Evolutionary conservation across 2,797 vertebrate species (phyloP).

Genomic region (Acestrorhynchus altus): DNA sequence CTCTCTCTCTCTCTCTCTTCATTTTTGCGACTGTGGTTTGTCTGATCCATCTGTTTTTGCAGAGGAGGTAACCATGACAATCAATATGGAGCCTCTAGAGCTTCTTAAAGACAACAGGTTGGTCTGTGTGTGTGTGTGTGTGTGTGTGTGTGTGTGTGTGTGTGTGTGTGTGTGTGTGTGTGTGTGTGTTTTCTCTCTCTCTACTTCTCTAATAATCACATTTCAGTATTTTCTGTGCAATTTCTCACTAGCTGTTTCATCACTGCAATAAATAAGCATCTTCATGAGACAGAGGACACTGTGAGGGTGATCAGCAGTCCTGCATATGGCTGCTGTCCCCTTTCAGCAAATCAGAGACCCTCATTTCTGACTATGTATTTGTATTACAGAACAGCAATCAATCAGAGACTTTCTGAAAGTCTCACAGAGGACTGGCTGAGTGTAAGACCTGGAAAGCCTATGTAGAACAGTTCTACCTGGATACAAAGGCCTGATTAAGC

Average conservation of each 20-base stretch:
- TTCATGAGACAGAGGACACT: constrained; percentile 11
- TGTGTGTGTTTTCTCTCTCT: not conserved
- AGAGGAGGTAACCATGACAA: constrained; percentile 88
- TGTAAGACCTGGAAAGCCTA: not conserved
- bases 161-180: too few species aligned
- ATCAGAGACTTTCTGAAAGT: not conserved
- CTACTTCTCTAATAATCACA: not conserved
- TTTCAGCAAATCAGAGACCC: not conserved
- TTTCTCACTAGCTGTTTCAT: not conserved
- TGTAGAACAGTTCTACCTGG: not conserved
- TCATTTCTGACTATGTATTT: not conserved
- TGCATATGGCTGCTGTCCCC: not conserved
- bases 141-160: constrained; percentile 40
- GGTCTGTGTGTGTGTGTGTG: constrained; percentile 52
- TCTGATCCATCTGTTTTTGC: constrained; percentile 82
- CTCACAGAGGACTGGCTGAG: not conserved
- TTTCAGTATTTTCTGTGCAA: not conserved
- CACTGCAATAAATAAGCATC: not conserved
- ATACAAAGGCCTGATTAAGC: not conserved
- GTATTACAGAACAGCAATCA: not conserved
- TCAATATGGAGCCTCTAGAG: constrained; percentile 68
- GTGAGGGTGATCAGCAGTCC: not conserved
- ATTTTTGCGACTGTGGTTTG: constrained; percentile 37
- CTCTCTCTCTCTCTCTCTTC: not conserved
- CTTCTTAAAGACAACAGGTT: constrained; percentile 69